Evolutionary conservation across 1,140 invertebrate genomes (phyloP), one percentile per base, ranked within the genome.

Genomic region (Drosophila yakuba): DNA sequence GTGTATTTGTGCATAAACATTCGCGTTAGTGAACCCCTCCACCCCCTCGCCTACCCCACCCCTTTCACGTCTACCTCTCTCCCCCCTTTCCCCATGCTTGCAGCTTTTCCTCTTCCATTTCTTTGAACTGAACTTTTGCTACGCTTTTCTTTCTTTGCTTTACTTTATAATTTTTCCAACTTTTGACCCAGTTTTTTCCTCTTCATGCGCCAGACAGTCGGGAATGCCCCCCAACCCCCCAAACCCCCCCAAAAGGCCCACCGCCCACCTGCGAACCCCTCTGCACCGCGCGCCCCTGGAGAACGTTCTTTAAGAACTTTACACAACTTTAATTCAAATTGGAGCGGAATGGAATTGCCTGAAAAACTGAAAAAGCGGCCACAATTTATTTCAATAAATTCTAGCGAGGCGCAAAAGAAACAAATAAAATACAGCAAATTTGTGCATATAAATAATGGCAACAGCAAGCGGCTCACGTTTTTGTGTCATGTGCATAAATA

Each of bases 121-220:
- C 76, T 84, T 66, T 69, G 59, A 68, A 74, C 78, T 77, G 52
- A 45, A 68, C 75, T 80, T 76, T 75, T 81, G 73, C 74, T 60
- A 72, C 75, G 84, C 82, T 82, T 88, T 86, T 86, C 83, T 81
- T 67, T 76, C 72, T 76, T 67, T 76, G 61, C 74, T 28, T 75
- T 84, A 76, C 75, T 78, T 86, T 75, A 85, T 86, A 85, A 78
- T 85, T 86, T 86, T 86, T 82, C 82, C 83, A 86, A 86, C 83
- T 82, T 86, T 88, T 86, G 82, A 86, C 82, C 82, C 83, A 86
- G 74, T 82, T 86, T 50, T 59, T 43, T 51, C 36, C 51, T 63
- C 60, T 62, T 23, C 51, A 63, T 74, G 72, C 72, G 71, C 72
- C 72, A 74, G 72, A 62, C 72, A 74, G 72, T 74, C 72, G 72